A percentile compares a stretch with the other conserved stretches of the same genome.
phyloP scores from a whole-genome alignment of 2,113 vertebrate species.

The Conger conger region DNA sequence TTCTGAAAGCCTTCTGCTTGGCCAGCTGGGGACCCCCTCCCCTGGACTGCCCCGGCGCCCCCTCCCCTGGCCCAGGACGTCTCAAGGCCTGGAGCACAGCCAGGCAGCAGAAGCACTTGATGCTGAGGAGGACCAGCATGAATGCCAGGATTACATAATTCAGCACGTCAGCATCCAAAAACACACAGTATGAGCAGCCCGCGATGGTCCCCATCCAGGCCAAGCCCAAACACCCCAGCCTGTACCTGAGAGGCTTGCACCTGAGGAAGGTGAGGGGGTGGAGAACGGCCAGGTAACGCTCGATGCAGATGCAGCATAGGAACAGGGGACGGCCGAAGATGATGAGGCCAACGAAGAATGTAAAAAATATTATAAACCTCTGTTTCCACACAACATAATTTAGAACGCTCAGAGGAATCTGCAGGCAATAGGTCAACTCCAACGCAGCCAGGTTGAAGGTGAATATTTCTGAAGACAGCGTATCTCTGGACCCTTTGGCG shows the following conservation, averaged over 20 bases:
- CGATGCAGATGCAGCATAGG: conserved; percentile 9
- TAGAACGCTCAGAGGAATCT: too few relatives aligned
- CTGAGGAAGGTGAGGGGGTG: conserved; percentile 14
- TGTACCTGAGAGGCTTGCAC: conserved; percentile 5
- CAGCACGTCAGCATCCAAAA: neutral
- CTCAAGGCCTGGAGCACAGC: neutral
- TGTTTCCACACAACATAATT: neutral
- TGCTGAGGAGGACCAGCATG: neutral
- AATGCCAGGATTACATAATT: neutral
- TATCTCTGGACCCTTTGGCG: neutral
- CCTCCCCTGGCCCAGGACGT: conserved; percentile 1
- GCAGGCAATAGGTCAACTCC: neutral
- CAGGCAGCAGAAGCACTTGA: conserved; percentile 19
- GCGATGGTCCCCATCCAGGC: neutral
- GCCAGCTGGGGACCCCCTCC: neutral
- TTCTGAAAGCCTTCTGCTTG: conserved; percentile 21
- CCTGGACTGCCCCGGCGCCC: neutral
- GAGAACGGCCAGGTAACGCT: conserved; percentile 23
- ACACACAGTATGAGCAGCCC: neutral
- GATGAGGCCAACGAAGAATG: neutral
- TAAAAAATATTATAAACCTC: neutral
- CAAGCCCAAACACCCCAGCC: neutral
- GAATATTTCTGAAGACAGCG: neutral
- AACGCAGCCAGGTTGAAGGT: conserved; percentile 10
- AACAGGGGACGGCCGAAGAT: neutral